These are phyloP conservation scores for Andrena bicolor DNA, from an alignment of 2,888 invertebrate species.

Conservation along the genomic window DNA sequence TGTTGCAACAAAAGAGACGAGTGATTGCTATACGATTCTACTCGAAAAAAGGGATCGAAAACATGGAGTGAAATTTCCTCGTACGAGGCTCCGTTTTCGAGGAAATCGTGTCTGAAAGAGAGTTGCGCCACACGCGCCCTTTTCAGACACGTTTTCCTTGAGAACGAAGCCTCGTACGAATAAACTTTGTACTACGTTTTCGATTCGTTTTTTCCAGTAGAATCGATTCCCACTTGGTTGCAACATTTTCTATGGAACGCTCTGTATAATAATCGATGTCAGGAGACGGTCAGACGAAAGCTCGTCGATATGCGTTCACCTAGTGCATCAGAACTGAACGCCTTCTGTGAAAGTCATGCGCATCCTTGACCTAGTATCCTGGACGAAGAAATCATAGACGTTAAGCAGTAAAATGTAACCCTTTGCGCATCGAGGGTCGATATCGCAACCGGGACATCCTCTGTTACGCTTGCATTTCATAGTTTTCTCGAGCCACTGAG, in stretches of 20 bases:
- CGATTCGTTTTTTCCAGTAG: neutral
- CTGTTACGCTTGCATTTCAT: neutral
- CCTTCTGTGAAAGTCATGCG: slow-evolving; percentile 34
- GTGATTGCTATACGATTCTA: neutral
- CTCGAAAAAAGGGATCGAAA: neutral
- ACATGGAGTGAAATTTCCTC: neutral
- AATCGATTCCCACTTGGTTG: neutral
- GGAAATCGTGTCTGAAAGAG: neutral
- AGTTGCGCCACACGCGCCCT: neutral
- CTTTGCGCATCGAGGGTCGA: neutral
- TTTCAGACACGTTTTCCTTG: neutral
- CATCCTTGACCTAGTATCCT: slow-evolving; percentile 38
- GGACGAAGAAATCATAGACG: slow-evolving; percentile 4
- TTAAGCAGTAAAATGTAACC: neutral
- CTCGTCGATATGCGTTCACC: slow-evolving; percentile 17
- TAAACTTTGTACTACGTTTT: neutral
- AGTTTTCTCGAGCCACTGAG: neutral
- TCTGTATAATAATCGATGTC: neutral
- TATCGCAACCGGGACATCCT: neutral
- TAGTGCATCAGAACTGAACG: slow-evolving; percentile 15
- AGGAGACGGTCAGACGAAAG: slow-evolving; percentile 12
- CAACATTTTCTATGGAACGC: neutral
- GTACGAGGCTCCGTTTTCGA: neutral
- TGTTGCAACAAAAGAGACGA: neutral
- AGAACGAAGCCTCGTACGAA: neutral